Evolutionary conservation across 2,797 vertebrate genomes (phyloP).

Genomic region (Sciurus carolinensis): DNA sequence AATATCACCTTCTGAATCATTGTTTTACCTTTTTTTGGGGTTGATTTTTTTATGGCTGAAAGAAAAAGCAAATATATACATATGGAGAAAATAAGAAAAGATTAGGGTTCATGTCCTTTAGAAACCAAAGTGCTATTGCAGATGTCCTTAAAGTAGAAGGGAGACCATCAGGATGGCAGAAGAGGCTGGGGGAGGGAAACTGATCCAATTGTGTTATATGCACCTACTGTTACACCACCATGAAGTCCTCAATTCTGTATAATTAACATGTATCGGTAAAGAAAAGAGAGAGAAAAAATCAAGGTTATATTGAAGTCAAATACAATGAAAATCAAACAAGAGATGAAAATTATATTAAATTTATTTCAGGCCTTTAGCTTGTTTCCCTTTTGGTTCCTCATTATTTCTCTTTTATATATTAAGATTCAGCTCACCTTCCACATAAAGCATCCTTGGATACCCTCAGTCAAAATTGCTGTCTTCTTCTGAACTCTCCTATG

Average conservation of each 20-base stretch:
- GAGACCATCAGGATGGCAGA: neutral
- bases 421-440: neutral
- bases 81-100: neutral
- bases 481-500: slow-evolving; percentile 5
- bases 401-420: neutral
- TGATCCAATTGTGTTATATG: neutral
- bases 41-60: neutral
- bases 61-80: neutral
- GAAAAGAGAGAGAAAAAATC: neutral
- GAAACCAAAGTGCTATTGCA: neutral
- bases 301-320: slow-evolving; percentile 22
- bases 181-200: neutral
- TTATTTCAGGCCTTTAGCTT: neutral
- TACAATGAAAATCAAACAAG: neutral
- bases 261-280: neutral
- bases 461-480: neutral
- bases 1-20: neutral
- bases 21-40: neutral
- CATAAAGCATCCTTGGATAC: neutral
- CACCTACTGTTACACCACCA: neutral
- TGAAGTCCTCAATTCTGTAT: neutral
- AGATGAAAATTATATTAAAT: neutral
- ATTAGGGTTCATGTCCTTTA: neutral
- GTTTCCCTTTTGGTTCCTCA: neutral
- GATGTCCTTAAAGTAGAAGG: neutral